phyloP scores from a whole-genome alignment of 2,888 invertebrate species.

The Eilema caniola region DNA sequence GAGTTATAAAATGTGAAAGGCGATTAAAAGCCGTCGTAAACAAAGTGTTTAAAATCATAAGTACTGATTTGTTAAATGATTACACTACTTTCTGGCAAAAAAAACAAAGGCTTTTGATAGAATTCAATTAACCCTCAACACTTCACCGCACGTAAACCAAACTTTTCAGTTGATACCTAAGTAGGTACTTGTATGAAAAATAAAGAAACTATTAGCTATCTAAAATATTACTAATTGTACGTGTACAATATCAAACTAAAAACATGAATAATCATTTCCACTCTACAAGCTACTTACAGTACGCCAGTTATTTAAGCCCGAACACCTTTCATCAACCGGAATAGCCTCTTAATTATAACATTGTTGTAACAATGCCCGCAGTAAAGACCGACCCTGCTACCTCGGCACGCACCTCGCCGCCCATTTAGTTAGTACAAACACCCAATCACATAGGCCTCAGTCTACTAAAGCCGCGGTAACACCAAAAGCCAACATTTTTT shows the following conservation, averaged over 20 bases:
- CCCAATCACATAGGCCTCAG: conserved; percentile 1
- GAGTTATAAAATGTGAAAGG: neutral
- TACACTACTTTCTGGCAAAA: neutral
- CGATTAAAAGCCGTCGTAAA: neutral
- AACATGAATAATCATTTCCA: neutral
- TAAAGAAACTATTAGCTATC: too few species aligned
- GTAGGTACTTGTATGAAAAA: too few species aligned
- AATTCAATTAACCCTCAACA: neutral
- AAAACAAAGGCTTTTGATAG: neutral
- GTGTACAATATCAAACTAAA: neutral
- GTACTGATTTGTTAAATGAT: neutral
- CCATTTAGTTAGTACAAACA: neutral
- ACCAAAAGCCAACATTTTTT: conserved; percentile 20
- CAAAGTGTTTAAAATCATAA: neutral
- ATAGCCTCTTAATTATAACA: neutral
- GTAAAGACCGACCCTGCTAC: neutral
- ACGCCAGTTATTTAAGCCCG: neutral
- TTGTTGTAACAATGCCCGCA: neutral
- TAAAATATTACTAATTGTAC: neutral
- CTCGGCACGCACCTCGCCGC: neutral
- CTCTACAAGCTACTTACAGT: neutral
- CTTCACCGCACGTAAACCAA: neutral
- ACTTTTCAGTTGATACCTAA: neutral
- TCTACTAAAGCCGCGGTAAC: conserved; percentile 9
- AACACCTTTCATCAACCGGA: neutral